Conservation (phyloP, 2,797 vertebrate species). For the Helicolenus hilgendorfi region DNA sequence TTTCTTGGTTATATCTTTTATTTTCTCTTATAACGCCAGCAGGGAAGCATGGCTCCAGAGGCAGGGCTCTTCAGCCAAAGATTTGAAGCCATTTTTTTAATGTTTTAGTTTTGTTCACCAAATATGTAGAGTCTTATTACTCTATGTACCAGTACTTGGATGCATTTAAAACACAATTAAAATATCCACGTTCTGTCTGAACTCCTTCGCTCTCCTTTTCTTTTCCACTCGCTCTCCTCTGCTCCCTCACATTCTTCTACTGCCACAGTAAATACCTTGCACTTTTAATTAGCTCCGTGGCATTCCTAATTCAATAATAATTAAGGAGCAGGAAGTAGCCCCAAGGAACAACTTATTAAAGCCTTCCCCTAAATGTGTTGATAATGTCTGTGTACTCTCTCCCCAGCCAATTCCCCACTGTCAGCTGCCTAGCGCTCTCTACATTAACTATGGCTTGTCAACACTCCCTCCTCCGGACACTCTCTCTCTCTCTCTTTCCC, state of each 20-base stretch:
- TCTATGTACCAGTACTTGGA: not conserved
- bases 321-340: constrained; percentile 79
- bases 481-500: not conserved
- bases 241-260: constrained; percentile 34
- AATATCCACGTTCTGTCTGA: constrained; percentile 4
- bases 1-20: not conserved
- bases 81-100: not conserved
- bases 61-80: not conserved
- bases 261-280: constrained; percentile 71
- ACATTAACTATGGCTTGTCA: constrained; percentile 57
- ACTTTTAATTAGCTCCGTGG: constrained; percentile 82
- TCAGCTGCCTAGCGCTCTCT: constrained; percentile 13
- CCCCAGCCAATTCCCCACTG: constrained; percentile 41
- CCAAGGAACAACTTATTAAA: constrained; percentile 79
- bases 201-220: not conserved
- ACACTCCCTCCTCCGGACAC: constrained; percentile 20
- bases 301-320: constrained; percentile 86
- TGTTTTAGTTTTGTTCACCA: not conserved
- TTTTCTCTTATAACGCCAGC: not conserved
- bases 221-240: constrained; percentile 11
- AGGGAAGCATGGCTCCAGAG: not conserved
- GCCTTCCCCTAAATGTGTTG: constrained; percentile 76
- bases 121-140: not conserved
- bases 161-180: not conserved
- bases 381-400: constrained; percentile 62